Evolutionary conservation across 2,797 vertebrate genomes (phyloP).

Genomic region (Cygnus olor): DNA sequence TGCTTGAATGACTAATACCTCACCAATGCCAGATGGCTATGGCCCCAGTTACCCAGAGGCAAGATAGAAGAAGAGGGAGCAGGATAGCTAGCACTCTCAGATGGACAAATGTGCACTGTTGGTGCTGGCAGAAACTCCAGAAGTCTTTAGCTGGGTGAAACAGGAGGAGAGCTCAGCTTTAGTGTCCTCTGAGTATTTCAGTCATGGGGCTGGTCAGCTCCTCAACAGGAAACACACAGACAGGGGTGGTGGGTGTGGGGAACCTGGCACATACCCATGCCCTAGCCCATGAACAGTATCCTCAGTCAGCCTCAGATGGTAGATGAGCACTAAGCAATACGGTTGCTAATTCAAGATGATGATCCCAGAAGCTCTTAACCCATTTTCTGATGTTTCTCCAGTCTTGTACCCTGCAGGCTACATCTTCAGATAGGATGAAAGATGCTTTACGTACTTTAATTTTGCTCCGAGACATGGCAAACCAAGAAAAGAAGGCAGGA

Average conservation of each 20-base stretch:
- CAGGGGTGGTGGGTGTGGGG: background rate
- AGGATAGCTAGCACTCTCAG: background rate
- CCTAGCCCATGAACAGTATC: background rate
- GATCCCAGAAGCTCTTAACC: background rate
- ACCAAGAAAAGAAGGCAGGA: background rate
- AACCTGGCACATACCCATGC: background rate
- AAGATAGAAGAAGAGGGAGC: background rate
- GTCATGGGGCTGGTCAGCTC: background rate
- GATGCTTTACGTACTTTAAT: background rate
- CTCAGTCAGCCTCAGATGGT: background rate
- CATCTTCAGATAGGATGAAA: background rate
- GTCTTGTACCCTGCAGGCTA: background rate
- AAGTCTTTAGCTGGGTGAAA: background rate
- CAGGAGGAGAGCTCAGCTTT: background rate
- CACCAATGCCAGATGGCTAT: background rate
- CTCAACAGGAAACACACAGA: background rate
- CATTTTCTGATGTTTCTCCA: background rate
- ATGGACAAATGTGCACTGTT: accelerated
- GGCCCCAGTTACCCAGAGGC: background rate
- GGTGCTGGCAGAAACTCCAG: background rate
- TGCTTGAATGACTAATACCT: background rate
- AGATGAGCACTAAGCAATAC: background rate
- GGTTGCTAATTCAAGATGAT: background rate
- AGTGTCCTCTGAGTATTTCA: background rate
- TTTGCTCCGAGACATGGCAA: background rate